Evolutionary conservation across 2,113 vertebrate species (phyloP), one percentile per base, ranked within the genome.

Genomic region (Alces alces): DNA sequence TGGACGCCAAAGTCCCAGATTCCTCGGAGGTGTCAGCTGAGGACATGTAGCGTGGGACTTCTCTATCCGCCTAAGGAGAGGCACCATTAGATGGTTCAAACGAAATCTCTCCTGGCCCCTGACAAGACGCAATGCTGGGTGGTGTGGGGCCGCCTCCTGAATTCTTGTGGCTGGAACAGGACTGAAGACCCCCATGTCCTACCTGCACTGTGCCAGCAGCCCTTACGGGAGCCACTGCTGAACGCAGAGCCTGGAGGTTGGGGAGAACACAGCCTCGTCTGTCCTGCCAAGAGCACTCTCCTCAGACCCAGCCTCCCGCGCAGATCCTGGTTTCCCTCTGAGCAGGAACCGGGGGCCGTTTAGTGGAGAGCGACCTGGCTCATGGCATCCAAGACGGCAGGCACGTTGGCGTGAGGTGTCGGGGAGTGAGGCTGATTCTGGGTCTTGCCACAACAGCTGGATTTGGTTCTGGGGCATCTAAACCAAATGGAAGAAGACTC

Each of bases 381-480:
- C 23, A 19, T 30, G 27, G 17, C 0, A 4, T 3, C 57, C 43
- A 70, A 2, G 13, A 7, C 0, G 23, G 14, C 0, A 5, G 28
- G 21, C 1, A 2, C 21, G 5, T 33, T 82, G 66, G 39, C 6
- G 17, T 58, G 9, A 45, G 9, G 7, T 4, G 55, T 39, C 2
- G 6, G 39, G 30, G 2, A 19, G 1, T 0, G 4, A 33, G 73
- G 30, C 6, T 23, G 36, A 66, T 36, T 52, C 21, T 1, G 9
- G 12, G 43, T 95, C 43, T 82, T n/a, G 13, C 60, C 12, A 23
- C 2, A 2, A 4, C n/a, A 2, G 2, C n/a, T 79, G 9, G 55
- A 47, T 64, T 90, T 90, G 55, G 28, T 54, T 57, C 19, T 45
- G 33, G 61, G 28, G 7, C 4, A 30, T 57, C 43, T 52, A 36